Base-by-base conservation (phyloP, 2,797 vertebrate genomes). In the Mallotus villosus region DNA sequence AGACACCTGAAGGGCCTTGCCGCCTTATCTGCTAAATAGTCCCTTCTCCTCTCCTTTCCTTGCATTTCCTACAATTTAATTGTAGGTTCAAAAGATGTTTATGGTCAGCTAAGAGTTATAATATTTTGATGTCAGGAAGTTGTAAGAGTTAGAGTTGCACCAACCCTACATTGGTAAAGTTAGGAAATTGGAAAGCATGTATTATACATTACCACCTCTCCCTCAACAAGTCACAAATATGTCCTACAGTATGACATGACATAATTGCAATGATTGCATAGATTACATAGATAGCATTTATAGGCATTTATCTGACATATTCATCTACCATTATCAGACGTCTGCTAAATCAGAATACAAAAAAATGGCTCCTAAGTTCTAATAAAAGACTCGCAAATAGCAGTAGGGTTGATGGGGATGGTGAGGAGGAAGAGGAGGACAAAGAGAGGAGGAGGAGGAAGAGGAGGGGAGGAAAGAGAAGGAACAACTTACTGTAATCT, bases 401-500 rank as follows among this genome's bases (percentile, higher is more conserved):
- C 5, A 7, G 24, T 11, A 27, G 19, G 49, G 65, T 7, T 19
- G 24, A 12, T 11, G 16, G 1, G 21, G 37, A 25, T 21, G 63
- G 14, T 3, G 63, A 22, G 17, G 67, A 65, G 64, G 75, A 51
- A 11, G 78, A 55, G 2, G 34, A 68, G 2, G 34, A 68, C 22
- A 8, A 65, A 70, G 57, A 72, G 78, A 72, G 78, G 68, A 79
- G 41, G 49, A 89, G 24, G 67, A 73, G 49, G 78, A 72, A 77
- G 68, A 79, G 41, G 51, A 89, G 24, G 70, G 70, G 57, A 41
- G 21, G 22, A 60, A 19, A 24, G 58, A 61, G 74, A 74, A 88
- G 87, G 87, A 87, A 82, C 83, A 80, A 87, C 89, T 90, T 91
- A 90, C 90, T 87, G 89, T 93, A 94, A 93, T 93, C 89, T 90